These are phyloP conservation scores for Hypomecis punctinalis DNA, from an alignment of 2,888 invertebrate genomes.

Conservation along the genomic window DNA sequence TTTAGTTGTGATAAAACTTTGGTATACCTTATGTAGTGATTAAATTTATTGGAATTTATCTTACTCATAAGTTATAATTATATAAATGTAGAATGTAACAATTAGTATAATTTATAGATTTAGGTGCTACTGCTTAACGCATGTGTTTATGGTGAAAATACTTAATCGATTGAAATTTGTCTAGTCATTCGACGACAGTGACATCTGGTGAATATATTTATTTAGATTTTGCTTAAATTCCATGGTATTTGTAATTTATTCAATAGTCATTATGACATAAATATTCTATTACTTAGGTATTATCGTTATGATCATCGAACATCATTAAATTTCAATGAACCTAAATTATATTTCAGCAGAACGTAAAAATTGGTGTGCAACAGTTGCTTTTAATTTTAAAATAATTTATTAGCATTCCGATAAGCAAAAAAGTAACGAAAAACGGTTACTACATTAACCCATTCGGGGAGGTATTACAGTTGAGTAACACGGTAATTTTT, in stretches of 20 bases:
- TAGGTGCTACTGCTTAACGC: constrained; percentile 46
- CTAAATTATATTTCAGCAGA: not conserved
- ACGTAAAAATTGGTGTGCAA: not conserved
- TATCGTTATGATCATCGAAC: constrained; percentile 1
- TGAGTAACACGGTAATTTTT: too few species aligned
- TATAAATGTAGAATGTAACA: constrained; percentile 43
- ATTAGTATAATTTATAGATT: constrained; percentile 47
- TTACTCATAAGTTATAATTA: constrained; percentile 30
- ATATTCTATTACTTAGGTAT: constrained; percentile 27
- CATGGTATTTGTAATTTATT: constrained; percentile 31
- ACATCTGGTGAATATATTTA: constrained; percentile 38
- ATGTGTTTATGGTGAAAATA: constrained; percentile 40
- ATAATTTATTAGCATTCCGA: not conserved
- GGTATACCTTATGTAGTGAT: constrained; percentile 19
- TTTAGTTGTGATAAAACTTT: constrained; percentile 13
- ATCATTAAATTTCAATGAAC: not conserved
- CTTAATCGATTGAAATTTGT: constrained; percentile 42
- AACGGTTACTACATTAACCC: too few species aligned
- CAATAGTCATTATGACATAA: constrained; percentile 25
- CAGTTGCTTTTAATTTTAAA: not conserved
- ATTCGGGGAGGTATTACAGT: too few species aligned
- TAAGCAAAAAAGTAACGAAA: too few species aligned
- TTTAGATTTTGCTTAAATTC: constrained; percentile 34
- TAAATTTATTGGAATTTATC: constrained; percentile 28
- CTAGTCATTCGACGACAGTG: constrained; percentile 43